Evolutionary conservation across 2,113 vertebrate genomes (phyloP).

Genomic region (Tinamus guttatus): DNA sequence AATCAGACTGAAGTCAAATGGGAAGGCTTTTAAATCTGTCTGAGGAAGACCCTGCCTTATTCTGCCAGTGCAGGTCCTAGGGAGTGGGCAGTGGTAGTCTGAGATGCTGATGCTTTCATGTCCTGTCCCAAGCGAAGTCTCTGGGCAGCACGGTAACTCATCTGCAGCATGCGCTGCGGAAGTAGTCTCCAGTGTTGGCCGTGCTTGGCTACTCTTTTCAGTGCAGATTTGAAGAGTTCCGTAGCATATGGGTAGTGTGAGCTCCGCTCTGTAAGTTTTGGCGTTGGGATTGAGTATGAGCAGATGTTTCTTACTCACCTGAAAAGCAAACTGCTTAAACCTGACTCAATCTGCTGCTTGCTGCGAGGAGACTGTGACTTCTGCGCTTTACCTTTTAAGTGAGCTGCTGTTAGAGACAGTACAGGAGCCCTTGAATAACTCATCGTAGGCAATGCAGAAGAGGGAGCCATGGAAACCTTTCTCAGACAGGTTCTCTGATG

Average conservation of each 20-base stretch:
- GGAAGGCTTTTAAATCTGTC: neutral
- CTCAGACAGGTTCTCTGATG: neutral
- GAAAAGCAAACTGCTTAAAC: neutral
- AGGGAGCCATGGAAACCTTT: neutral
- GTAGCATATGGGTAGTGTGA: neutral
- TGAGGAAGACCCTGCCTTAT: neutral
- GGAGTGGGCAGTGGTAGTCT: neutral
- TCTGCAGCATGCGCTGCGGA: neutral
- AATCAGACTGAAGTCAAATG: neutral
- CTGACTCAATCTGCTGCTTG: neutral
- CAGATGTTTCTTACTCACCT: neutral
- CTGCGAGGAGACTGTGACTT: neutral
- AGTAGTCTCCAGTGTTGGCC: neutral
- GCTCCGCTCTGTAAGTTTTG: neutral
- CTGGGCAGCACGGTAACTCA: neutral
- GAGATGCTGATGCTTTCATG: neutral
- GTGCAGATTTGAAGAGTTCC: neutral
- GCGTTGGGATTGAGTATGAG: neutral
- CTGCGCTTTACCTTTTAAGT: neutral
- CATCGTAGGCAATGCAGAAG: neutral
- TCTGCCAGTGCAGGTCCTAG: neutral
- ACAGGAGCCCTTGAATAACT: neutral
- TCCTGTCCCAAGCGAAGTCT: neutral
- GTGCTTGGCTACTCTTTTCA: neutral
- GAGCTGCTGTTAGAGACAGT: neutral